phyloP scores from a whole-genome alignment of 2,888 invertebrate genomes.

The Saturnia japonica region DNA sequence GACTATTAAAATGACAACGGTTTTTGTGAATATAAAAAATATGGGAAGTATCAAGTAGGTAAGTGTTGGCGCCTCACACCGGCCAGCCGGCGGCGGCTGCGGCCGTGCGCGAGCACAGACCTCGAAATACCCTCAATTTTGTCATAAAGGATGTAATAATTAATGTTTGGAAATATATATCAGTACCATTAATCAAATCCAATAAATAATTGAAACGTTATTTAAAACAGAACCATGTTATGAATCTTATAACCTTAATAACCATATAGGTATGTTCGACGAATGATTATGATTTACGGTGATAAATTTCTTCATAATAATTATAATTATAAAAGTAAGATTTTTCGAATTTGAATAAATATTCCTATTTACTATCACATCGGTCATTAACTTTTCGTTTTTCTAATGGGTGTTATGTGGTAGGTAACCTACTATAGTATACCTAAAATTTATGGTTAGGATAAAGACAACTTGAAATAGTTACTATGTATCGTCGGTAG shows the following conservation, averaged over 20 bases:
- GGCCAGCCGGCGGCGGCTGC: background rate
- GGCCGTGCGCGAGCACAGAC: background rate
- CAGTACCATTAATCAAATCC: background rate
- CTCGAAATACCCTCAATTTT: background rate
- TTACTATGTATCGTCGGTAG: background rate
- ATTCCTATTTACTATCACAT: background rate
- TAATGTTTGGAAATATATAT: background rate
- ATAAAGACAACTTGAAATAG: background rate
- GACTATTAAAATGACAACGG: slow-evolving; percentile 11
- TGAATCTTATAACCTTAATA: background rate
- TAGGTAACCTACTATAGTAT: no score
- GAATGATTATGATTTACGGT: background rate
- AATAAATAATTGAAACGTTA: background rate
- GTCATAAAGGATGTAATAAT: background rate
- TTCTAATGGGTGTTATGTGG: no score
- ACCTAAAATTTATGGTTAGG: background rate
- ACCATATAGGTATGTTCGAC: background rate
- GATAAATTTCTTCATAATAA: background rate
- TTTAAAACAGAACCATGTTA: background rate
- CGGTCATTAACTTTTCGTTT: background rate
- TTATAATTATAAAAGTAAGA: no score
- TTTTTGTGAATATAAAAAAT: background rate
- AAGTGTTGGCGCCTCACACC: background rate
- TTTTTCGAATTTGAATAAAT: background rate
- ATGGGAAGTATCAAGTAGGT: background rate